Base-by-base conservation (phyloP, 1,140 invertebrate genomes). In the Mamestra configurata region DNA sequence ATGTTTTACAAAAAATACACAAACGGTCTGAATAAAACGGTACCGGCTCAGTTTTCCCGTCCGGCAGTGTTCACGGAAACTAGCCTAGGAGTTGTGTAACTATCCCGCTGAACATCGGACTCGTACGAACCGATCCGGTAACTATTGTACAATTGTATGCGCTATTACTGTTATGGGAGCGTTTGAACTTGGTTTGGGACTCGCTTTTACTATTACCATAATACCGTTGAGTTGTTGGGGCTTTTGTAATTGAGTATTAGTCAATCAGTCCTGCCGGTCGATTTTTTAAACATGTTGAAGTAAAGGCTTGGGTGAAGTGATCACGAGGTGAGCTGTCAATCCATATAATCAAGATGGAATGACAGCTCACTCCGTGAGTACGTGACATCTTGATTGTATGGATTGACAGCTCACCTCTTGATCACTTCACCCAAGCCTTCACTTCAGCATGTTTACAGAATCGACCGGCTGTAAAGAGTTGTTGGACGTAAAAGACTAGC, bases 61-160 rank as follows among this genome's bases (percentile, higher is more conserved):
- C 37, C 15, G 18, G 13, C 10, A 75, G 72, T 75, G 72, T 46
- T 61, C 11, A 27, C 72, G n/a, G 72, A 22, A 75, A 59, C 55
- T 75, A 75, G 53, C 37, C 55, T 61, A 35, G 20, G 61, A 75
- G 72, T 75, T 75, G 72, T 75, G 53, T 75, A 75, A 75, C 72
- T 75, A 75, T 75, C 61, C 43, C 55, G 15, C 3, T n/a, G 53
- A 75, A 75, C 72, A 61, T 40, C 55, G 55, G 55, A 10, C 24
- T 57, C 53, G 72, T 73, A 55, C 53, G 72, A 37, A 43, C 72
- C 72, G 55, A 75, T 75, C 31, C 53, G 37, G 35, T 18, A 46
- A 43, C 71, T 31, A 55, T 75, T 57, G 35, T 59, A 40, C 72
- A 61, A 61, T 46, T 75, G 55, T 43, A 70, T 13, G 43, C 24